Evolutionary conservation across 2,113 vertebrate species (phyloP).

Genomic region (Promerops cafer): DNA sequence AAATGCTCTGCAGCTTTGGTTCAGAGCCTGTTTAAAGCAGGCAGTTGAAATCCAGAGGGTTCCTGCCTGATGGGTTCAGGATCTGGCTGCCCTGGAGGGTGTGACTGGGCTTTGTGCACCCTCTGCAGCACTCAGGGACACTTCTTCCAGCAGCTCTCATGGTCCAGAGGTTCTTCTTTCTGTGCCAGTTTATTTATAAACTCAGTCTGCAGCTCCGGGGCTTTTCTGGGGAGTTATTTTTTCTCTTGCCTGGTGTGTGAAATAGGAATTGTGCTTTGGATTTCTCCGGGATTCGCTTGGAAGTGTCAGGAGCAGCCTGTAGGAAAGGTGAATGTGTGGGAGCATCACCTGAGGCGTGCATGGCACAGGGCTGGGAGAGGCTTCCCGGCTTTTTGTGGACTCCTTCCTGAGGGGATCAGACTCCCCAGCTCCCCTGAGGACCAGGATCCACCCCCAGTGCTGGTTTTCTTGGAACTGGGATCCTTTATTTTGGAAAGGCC

Average conservation of each 20-base stretch:
- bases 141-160: not conserved
- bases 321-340: not conserved
- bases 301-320: not conserved
- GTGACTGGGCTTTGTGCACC: not conserved
- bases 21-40: not conserved
- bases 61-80: not conserved
- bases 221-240: not conserved
- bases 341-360: not conserved
- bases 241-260: not conserved
- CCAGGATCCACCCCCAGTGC: too few species aligned
- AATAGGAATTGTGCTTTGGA: not conserved
- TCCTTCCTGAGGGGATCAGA: not conserved
- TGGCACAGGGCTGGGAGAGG: not conserved
- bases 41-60: not conserved
- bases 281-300: not conserved
- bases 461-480: not conserved
- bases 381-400: not conserved
- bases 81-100: not conserved
- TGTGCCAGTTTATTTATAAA: not conserved
- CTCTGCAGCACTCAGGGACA: not conserved
- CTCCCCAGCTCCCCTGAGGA: not conserved
- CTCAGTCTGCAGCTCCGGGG: not conserved
- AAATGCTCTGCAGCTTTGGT: not conserved
- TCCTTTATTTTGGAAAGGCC: not conserved
- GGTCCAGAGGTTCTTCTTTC: not conserved